These are phyloP conservation scores for Psittacula derbiana DNA, from an alignment of 2,797 vertebrate species.

Conservation along the genomic window DNA sequence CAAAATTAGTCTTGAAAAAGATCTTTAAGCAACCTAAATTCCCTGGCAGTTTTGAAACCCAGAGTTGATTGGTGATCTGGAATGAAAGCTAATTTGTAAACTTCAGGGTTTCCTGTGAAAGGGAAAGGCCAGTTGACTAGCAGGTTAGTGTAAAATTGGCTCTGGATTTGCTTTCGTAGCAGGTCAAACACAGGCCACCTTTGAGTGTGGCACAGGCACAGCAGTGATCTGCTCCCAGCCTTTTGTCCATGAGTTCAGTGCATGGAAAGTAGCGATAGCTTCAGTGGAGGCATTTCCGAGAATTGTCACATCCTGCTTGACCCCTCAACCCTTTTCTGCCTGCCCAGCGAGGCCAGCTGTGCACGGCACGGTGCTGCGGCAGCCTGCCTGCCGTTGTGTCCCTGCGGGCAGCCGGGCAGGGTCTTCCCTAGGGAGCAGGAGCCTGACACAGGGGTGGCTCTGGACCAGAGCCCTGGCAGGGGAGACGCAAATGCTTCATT, in stretches of 20 bases:
- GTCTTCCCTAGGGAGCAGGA: fast-evolving
- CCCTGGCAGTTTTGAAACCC: neutral
- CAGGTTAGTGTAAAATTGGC: neutral
- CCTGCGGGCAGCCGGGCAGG: fast-evolving
- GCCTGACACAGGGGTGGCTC: fast-evolving
- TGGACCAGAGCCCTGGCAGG: neutral
- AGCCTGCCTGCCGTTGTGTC: neutral
- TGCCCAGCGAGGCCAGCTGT: fast-evolving
- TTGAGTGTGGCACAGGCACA: neutral
- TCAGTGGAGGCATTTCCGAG: neutral
- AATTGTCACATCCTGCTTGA: neutral
- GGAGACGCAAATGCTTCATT: neutral
- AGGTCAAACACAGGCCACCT: neutral
- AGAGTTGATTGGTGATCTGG: neutral
- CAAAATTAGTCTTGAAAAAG: neutral
- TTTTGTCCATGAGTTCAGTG: neutral
- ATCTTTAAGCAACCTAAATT: neutral
- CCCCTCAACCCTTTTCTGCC: neutral
- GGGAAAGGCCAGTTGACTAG: neutral
- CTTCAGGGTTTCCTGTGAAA: neutral
- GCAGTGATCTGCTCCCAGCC: neutral
- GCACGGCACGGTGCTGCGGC: neutral
- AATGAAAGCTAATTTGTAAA: neutral
- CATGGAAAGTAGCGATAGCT: neutral
- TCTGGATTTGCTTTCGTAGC: neutral